Base-by-base conservation (phyloP, 2,113 vertebrate species). In the Oplegnathus fasciatus region DNA sequence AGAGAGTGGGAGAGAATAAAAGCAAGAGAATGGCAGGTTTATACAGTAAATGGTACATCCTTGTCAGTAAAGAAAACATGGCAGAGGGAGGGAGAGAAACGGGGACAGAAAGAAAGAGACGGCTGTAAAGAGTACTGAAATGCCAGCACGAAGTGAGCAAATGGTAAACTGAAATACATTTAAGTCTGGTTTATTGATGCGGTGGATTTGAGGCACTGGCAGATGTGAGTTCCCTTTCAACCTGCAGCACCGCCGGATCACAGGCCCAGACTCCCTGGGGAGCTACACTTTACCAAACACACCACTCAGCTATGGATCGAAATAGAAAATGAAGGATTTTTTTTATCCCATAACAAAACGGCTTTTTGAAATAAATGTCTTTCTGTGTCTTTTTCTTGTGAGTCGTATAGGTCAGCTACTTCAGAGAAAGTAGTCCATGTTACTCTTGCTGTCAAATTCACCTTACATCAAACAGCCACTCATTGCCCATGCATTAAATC, bases 121-220 rank as follows among this genome's bases (percentile, higher is more conserved):
- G 26, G 48, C 73, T 82, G n/a, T 71, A 70, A 85, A 73, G 70
- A 74, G 73, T 75, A 84, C 55, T 75, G 37, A 88, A 89, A 90
- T 89, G 65, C 62, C 83, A 69, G 46, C 57, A 28, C 0, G 2
- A 75, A 71, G 75, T 76, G 80, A 80, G 82, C 68, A 78, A 91
- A 86, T 64, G 83, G 75, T 85, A 85, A 88, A 91, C 77, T 85
- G 79, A 86, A 87, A 88, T 52, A 86, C 84, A 84, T 86, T 86
- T 86, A 87, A 81, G 87, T 80, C 76, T 90, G 78, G 52, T 88
- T 89, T 93, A 91, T 91, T 91, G 91, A 92, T 86, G 88, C 20
- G 76, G 76, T 65, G 83, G 92, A 92, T 93, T 91, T 85, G 87
- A 91, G 82, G 78, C 46, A 44, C 82, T 71, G 72, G 88, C 78